Evolutionary conservation across 1,140 invertebrate species (phyloP), one percentile per base, ranked within the genome.

Genomic region (Lanistes nyassanus): DNA sequence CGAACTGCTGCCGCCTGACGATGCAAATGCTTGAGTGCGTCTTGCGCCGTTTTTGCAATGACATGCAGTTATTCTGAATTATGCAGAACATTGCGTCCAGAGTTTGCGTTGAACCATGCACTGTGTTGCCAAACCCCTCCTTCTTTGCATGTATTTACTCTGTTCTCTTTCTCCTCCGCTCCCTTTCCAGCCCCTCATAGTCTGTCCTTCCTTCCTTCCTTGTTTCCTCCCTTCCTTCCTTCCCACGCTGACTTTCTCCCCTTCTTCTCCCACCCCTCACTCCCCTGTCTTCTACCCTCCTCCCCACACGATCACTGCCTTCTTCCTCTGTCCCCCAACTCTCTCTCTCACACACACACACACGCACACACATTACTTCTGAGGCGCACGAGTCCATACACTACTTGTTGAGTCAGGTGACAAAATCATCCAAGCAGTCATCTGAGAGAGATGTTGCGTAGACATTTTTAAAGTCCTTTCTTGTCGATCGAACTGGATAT

Each of bases 341-440:
- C 64, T 6, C 64, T n/a, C 64, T 19, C 36, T n/a, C 65, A 66
- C 37, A 39, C 31, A 29, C 65, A 66, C 64, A 37, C 36, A 66
- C 64, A 39, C 64, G 37, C 64, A 37, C 64, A 29, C 64, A 66
- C 64, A 39, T 39, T 39, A 3, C 13, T 42, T n/a, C 65, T 16
- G 31, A 13, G 31, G 23, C 60, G 11, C 60, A 31, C 60, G 11
- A 29, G 23, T 36, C 5, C 60, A 31, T 36, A 13, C 60, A 16
- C 60, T n/a, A n/a, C n/a, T n/a, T n/a, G n/a, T n/a, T n/a, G n/a
- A n/a, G n/a, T n/a, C n/a, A n/a, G n/a, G n/a, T n/a, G n/a, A n/a
- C n/a, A n/a, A n/a, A n/a, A n/a, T n/a, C n/a, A n/a, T n/a, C n/a
- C n/a, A n/a, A n/a, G n/a, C n/a, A n/a, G n/a, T n/a, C n/a, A n/a